Evolutionary conservation across 2,888 invertebrate genomes (phyloP), one percentile per base, ranked within the genome.

Genomic region (Cremastobaeus sp.): DNA sequence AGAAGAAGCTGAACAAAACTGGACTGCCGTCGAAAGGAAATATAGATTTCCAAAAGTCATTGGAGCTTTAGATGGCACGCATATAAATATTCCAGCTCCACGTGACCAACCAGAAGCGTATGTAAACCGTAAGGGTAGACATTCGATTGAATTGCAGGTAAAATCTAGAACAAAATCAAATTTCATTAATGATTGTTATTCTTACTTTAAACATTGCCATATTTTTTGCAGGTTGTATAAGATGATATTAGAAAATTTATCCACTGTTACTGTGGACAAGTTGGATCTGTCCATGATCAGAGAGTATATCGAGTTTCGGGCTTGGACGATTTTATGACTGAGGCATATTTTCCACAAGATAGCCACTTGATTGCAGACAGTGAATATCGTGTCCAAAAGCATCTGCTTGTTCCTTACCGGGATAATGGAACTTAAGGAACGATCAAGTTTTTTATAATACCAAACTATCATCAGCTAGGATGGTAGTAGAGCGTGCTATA

Each of bases 71-170:
- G 78, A 77, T 66, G 78, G 76, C 0, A 77, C 77, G 1, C 75
- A 76, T 14, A 72, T 79, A 4, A 65, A 66, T 5, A 78, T 76
- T 28, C 17, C 55, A 32, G 66, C 73, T 9, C 65, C 74, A 3
- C 47, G 45, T 32, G 47, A 52, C 5, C n/a, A 75, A 30, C 59
- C 76, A 5, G 73, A 75, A 30, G 25, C 62, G 0, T 78, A 78
- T 20, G 14, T 76, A 1, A 79, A 78, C 30, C 45, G 77, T 2
- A 78, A 79, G 35, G 52, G 72, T 20, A 47, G 69, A 39, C 69
- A 77, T 45, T 77, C 78, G 4, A 77, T 78, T 1, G 70, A 76
- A 48, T 30, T 75, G 9, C 76, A 77, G 60, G 72, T 74, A 48
- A 11, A 15, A 39, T 25, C 25, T 8, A 25, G 8, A 25, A 25